Base-by-base conservation (phyloP, 1,140 invertebrate genomes). In the Zophobas atratus region DNA sequence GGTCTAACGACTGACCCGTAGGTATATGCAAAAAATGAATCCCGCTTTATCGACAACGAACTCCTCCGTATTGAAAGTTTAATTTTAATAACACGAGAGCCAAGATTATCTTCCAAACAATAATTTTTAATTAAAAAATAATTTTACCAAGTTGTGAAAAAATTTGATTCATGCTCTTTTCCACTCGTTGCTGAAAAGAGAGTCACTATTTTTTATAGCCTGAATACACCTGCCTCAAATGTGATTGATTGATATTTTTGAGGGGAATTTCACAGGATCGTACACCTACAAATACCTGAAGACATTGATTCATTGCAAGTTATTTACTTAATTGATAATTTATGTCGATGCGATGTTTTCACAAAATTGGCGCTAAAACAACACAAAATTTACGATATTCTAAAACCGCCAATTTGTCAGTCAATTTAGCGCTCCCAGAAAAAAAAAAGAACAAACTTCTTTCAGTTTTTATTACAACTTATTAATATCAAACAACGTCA, bases 271-370 rank as follows among this genome's bases (percentile, higher is more conserved):
- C 20, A 43, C 38, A 67, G n/a, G 49, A 51, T 51, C 49, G 49
- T 4, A 46, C 3, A 43, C n/a, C 38, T 67, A 67, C 60, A 67
- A 67, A 67, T 67, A 39, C 56, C 56, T 60, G 34, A 36, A 60
- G 56, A 60, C 35, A 60, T 35, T 60, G 35, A 60, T 38, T 60
- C 35, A 67, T 67, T 36, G 60, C 3, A n/a, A 43, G 60, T 4
- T 43, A 67, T 67, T 67, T 67, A 41, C 38, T 33, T 67, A 67
- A 67, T 67, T 67, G 36, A 36, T 43, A 39, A 67, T 67, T 67
- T 60, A 36, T 5, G 35, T 8, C 33, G 51, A 55, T 55, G 32
- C 20, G 1, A 55, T 55, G 32, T 46, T 55, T 33, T 20, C 20
- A 20, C 20, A 20, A 55, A 55, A 55, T 32, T 55, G 49, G 3